These are phyloP conservation scores for Netelia melanura DNA, from an alignment of 2,888 invertebrate species.

Conservation along the genomic window DNA sequence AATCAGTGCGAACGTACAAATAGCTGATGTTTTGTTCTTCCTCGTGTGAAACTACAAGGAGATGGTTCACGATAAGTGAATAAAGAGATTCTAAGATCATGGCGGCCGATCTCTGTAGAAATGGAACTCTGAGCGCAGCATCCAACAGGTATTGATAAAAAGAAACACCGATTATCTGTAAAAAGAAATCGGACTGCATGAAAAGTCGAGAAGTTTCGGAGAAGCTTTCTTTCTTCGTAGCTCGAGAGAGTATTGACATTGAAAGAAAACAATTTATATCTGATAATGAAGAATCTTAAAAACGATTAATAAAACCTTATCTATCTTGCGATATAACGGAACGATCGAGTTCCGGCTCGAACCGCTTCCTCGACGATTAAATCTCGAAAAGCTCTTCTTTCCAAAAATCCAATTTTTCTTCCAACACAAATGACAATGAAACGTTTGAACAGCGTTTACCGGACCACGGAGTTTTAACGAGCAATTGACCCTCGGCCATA, in stretches of 20 bases:
- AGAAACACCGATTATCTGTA: background rate
- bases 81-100: slow-evolving; percentile 70
- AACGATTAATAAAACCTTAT: background rate
- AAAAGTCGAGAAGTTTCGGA: background rate
- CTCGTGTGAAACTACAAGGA: slow-evolving; percentile 12
- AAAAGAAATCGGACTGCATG: background rate
- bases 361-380: background rate
- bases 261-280: background rate
- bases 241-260: background rate
- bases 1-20: background rate
- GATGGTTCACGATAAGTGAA: slow-evolving; percentile 61
- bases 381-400: slow-evolving; percentile 14
- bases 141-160: slow-evolving; percentile 76
- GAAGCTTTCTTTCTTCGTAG: background rate
- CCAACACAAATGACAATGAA: slow-evolving; percentile 72
- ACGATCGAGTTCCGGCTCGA: slow-evolving; percentile 4
- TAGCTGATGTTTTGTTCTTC: slow-evolving; percentile 10
- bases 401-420: slow-evolving; percentile 16
- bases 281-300: background rate
- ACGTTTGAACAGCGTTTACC: slow-evolving; percentile 73
- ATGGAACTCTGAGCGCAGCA: slow-evolving; percentile 79
- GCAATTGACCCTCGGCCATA: slow-evolving; percentile 82
- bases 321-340: background rate
- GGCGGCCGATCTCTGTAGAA: slow-evolving; percentile 82
- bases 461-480: slow-evolving; percentile 80